A percentile compares a stretch with the other conserved stretches of the same genome.
phyloP scores from a whole-genome alignment of 2,888 invertebrate species.

The Pharmacophagus antenor region DNA sequence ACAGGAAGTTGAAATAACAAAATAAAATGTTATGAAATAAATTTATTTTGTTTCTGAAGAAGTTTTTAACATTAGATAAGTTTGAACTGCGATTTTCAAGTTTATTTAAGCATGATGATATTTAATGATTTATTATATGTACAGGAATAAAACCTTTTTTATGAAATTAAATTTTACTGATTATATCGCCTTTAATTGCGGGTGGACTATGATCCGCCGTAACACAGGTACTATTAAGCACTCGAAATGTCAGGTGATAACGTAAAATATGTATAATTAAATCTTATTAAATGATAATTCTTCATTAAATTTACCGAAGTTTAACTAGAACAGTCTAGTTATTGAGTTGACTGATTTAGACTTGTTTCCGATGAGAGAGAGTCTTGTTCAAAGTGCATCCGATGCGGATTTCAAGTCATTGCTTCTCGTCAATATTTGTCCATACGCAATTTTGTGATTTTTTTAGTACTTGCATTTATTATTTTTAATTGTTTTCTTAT shows the following conservation, averaged over 20 bases:
- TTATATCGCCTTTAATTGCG: no score
- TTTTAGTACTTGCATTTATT: constrained; percentile 21
- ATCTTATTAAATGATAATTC: no score
- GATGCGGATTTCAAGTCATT: constrained; percentile 23
- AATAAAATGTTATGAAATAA: no score
- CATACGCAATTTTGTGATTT: constrained; percentile 7
- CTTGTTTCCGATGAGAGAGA: constrained; percentile 8
- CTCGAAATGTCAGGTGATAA: no score
- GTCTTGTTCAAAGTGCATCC: constrained; percentile 2
- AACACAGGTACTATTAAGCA: no score
- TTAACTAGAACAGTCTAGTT: not conserved
- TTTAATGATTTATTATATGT: no score
- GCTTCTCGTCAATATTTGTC: constrained; percentile 25
- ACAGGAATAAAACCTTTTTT: no score
- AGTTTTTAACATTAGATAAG: not conserved
- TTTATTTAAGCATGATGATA: constrained; percentile 1
- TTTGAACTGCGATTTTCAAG: not conserved
- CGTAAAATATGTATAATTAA: no score
- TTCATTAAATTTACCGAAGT: not conserved
- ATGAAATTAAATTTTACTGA: constrained; percentile 3
- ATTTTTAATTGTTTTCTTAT: no score
- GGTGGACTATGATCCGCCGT: no score
- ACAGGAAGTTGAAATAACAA: no score
- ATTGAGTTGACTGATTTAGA: constrained; percentile 5
- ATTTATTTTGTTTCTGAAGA: not conserved